Conservation (phyloP, 2,888 invertebrate genomes). For the Holacanthella duospinosa region DNA sequence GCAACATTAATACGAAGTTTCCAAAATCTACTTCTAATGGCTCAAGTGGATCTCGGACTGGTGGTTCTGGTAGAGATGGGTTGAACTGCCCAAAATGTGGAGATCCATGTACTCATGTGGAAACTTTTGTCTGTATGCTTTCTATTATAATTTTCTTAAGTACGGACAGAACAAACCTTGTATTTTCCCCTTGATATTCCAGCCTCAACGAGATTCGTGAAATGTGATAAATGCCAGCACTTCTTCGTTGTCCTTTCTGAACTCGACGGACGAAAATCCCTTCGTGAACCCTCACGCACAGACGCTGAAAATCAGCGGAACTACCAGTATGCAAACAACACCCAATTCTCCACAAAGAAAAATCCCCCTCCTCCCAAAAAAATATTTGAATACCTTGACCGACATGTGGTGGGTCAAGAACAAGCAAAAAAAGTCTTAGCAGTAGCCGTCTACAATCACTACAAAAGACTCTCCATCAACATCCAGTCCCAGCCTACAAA, state of each 20-base stretch:
- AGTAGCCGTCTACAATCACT: constrained; percentile 98
- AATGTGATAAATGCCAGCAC: constrained; percentile 95
- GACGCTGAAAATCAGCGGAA: constrained; percentile 24
- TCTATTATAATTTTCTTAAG: neutral
- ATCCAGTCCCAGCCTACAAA: constrained; percentile 48
- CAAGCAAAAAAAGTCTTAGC: constrained; percentile 94
- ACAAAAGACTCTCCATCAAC: constrained; percentile 88
- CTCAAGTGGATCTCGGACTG: constrained; percentile 21
- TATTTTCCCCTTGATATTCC: neutral
- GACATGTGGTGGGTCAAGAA: constrained; percentile 94
- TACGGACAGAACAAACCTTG: no score
- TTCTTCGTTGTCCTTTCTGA: constrained; percentile 94
- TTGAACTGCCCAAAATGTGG: constrained; percentile 93
- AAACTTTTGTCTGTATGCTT: constrained; percentile 79
- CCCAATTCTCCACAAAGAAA: constrained; percentile 18
- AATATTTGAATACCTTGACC: constrained; percentile 92
- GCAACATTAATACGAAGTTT: no score
- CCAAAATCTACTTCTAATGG: constrained; percentile 15
- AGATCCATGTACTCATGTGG: constrained; percentile 92
- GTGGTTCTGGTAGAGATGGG: constrained; percentile 45
- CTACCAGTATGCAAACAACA: constrained; percentile 11
- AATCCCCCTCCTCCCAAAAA: constrained; percentile 40
- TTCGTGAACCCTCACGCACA: constrained; percentile 44
- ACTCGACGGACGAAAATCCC: constrained; percentile 74
- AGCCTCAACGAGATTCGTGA: constrained; percentile 86